A percentile compares a stretch with the other conserved stretches of the same genome.
Conservation (phyloP, 1,140 invertebrate genomes). For the Vanessa atalanta region DNA sequence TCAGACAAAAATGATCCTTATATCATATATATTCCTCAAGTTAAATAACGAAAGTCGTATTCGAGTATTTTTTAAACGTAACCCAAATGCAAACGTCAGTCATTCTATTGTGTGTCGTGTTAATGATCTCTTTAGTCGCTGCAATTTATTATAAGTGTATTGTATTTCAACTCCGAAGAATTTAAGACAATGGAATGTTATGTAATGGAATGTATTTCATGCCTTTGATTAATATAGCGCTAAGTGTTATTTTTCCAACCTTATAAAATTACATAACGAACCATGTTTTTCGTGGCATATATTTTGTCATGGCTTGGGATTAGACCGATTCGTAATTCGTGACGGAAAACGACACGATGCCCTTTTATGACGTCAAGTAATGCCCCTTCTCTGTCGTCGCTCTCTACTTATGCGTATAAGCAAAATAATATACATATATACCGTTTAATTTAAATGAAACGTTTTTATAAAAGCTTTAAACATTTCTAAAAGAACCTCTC, state of each 20-base stretch:
- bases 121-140: not conserved
- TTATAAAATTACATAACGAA: not conserved
- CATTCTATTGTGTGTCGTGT: slow-evolving; percentile 8
- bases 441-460: not conserved
- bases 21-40: not conserved
- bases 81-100: slow-evolving; percentile 6
- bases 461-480: not conserved
- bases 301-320: too few relatives aligned
- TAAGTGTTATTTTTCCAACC: not conserved
- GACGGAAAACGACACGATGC: too few relatives aligned
- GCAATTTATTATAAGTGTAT: slow-evolving; percentile 9
- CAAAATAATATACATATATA: not conserved
- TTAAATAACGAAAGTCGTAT: not conserved
- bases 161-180: slow-evolving; percentile 9
- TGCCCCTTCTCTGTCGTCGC: too few relatives aligned
- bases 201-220: not conserved
- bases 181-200: slow-evolving; percentile 10
- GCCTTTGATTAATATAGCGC: not conserved
- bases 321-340: too few relatives aligned
- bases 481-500: slow-evolving; percentile 3
- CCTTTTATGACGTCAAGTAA: too few relatives aligned
- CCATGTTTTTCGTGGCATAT: too few relatives aligned
- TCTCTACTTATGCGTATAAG: too few relatives aligned
- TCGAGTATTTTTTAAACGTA: not conserved
- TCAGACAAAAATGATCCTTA: not conserved